These are phyloP conservation scores for Sceloporus undulatus DNA, from an alignment of 2,113 vertebrate genomes.

Conservation along the genomic window DNA sequence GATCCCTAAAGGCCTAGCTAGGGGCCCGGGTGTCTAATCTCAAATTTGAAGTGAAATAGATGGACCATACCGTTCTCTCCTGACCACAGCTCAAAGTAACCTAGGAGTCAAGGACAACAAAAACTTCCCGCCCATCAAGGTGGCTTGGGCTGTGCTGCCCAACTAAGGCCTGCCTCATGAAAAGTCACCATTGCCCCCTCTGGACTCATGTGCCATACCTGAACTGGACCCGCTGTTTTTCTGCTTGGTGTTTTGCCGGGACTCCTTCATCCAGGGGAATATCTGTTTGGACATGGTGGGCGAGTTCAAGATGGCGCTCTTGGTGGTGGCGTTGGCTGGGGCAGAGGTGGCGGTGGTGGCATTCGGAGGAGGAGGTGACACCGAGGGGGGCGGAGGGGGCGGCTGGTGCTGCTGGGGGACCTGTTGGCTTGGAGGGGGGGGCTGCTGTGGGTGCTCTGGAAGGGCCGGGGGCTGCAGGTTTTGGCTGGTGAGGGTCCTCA, in stretches of 20 bases:
- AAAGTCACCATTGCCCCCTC: background rate
- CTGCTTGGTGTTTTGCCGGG: conserved; percentile 97
- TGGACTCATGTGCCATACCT: conserved; percentile 82
- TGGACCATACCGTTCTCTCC: background rate
- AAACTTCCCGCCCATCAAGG: background rate
- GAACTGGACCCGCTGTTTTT: conserved; percentile 96
- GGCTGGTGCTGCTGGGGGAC: conserved; percentile 76
- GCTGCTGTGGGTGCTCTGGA: conserved; percentile 77
- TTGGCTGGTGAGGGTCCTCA: conserved; percentile 87
- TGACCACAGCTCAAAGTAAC: background rate
- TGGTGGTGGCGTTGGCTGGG: conserved; percentile 79
- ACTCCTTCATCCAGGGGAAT: conserved; percentile 99
- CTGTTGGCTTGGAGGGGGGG: conserved; percentile 81
- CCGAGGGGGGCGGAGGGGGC: conserved; percentile 82
- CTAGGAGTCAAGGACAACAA: conserved; percentile 1
- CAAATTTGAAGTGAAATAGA: background rate
- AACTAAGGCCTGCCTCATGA: conserved; percentile 12
- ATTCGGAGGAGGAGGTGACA: conserved; percentile 89
- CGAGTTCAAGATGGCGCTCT: conserved; percentile 87
- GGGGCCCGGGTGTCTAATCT: background rate
- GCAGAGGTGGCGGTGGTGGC: conserved; percentile 83
- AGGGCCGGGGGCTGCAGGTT: conserved; percentile 83
- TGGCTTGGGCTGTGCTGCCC: rapidly evolving
- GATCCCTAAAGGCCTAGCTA: too few species aligned
- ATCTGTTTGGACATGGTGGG: conserved; percentile 92